A percentile compares a stretch with the other conserved stretches of the same genome.
Conservation (phyloP, 35 echinoderm and acorn worm genomes). For the Diadema setosum region DNA sequence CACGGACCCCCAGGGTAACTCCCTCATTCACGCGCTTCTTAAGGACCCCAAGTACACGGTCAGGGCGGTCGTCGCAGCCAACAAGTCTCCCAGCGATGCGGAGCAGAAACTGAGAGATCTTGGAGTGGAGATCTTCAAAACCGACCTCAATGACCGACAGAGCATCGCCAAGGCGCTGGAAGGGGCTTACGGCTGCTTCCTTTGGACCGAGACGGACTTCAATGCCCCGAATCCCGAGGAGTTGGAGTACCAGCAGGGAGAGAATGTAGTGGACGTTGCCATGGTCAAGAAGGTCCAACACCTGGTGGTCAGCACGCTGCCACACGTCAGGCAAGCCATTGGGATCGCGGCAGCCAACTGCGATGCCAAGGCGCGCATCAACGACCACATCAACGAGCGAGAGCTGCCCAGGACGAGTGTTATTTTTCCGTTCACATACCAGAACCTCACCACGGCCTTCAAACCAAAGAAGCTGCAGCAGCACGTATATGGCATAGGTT, state of each 20-base stretch:
- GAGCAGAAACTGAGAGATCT: background rate
- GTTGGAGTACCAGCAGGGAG: constrained; percentile 63
- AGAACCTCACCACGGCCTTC: constrained; percentile 28
- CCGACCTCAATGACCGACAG: constrained; percentile 57
- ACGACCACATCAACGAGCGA: constrained; percentile 84
- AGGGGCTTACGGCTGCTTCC: constrained; percentile 75
- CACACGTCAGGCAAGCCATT: constrained; percentile 53
- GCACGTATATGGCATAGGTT: constrained; percentile 57
- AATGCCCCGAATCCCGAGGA: constrained; percentile 40
- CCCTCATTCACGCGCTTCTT: constrained; percentile 38
- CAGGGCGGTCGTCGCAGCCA: constrained; percentile 48
- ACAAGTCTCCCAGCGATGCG: constrained; percentile 33
- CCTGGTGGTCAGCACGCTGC: constrained; percentile 61
- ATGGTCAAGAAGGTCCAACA: constrained; percentile 62
- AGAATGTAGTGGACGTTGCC: constrained; percentile 75
- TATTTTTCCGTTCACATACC: constrained; percentile 73
- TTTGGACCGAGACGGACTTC: constrained; percentile 59
- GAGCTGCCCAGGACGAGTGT: constrained; percentile 70
- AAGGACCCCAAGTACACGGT: constrained; percentile 48
- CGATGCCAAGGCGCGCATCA: constrained; percentile 77
- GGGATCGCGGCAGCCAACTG: constrained; percentile 59
- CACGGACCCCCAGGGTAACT: constrained; percentile 54
- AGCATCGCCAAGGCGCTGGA: constrained; percentile 51
- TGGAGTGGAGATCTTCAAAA: constrained; percentile 43
- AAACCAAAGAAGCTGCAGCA: constrained; percentile 44